phyloP scores from a whole-genome alignment of 2,797 vertebrate genomes.

The Lutjanus argentimaculatus region DNA sequence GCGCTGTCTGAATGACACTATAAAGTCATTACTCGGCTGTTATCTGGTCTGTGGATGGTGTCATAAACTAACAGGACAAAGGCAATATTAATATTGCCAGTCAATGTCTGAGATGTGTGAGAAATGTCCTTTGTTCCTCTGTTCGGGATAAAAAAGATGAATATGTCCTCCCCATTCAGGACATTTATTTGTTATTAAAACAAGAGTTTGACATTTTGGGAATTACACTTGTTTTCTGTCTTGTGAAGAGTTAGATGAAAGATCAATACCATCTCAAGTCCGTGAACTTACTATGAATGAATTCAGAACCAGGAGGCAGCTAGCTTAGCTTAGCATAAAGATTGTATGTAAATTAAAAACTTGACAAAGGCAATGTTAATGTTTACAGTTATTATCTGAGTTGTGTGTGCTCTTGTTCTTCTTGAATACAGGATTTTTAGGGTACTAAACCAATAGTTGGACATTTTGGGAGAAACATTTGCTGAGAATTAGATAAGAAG shows the following conservation, averaged over 20 bases:
- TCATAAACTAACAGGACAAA: constrained; percentile 47
- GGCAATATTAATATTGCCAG: constrained; percentile 16
- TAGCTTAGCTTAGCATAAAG: background rate
- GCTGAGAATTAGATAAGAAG: background rate
- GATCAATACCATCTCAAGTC: background rate
- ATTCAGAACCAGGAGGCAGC: background rate
- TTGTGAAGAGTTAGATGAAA: background rate
- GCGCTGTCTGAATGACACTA: background rate
- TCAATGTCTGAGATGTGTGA: background rate
- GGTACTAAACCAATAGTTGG: background rate
- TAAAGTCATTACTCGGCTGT: constrained; percentile 38
- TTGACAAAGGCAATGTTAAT: too few relatives aligned
- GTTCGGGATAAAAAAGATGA: background rate
- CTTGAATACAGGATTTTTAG: too few relatives aligned
- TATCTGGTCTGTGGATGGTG: constrained; percentile 25
- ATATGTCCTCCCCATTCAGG: background rate
- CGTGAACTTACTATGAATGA: background rate
- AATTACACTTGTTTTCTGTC: too few relatives aligned
- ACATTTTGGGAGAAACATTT: background rate
- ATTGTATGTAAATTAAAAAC: background rate
- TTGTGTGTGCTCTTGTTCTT: too few relatives aligned
- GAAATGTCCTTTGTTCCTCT: background rate
- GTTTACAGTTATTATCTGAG: too few relatives aligned
- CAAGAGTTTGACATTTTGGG: background rate
- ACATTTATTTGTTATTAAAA: background rate